phyloP scores from a whole-genome alignment of 2,113 vertebrate species.

The Anser brachyrhynchus region DNA sequence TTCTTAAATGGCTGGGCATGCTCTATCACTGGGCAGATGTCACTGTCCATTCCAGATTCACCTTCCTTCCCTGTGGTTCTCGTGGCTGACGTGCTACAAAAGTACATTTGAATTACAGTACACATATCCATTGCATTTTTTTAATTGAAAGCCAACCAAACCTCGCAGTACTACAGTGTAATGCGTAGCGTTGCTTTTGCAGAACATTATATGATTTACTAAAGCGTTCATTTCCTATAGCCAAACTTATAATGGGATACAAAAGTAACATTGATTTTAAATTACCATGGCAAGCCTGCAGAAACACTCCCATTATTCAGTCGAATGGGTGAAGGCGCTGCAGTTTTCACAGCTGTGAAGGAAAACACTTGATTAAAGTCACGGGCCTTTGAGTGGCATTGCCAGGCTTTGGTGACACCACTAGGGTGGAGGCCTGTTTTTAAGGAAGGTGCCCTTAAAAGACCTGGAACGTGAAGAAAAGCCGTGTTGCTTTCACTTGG shows the following conservation, averaged over 20 bases:
- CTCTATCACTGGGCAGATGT: not conserved
- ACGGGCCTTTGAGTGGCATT: not conserved
- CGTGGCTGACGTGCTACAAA: not conserved
- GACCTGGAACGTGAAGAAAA: not conserved
- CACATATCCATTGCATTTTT: not conserved
- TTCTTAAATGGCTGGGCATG: not conserved
- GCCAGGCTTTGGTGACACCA: not conserved
- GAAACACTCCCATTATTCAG: constrained; percentile 43
- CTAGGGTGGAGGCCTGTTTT: not conserved
- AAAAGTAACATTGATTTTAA: constrained; percentile 64
- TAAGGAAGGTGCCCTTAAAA: accelerated
- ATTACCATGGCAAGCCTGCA: constrained; percentile 52
- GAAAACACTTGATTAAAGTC: not conserved
- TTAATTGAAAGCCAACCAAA: not conserved
- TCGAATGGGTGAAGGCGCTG: constrained; percentile 1
- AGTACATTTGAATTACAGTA: not conserved
- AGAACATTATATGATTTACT: constrained; percentile 31
- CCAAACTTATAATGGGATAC: constrained; percentile 51
- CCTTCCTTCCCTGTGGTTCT: not conserved
- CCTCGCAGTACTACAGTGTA: not conserved
- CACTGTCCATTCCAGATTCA: not conserved
- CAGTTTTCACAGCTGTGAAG: not conserved
- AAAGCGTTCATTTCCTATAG: constrained; percentile 58
- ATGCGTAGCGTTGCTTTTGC: not conserved
- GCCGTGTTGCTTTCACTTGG: accelerated